Evolutionary conservation across 2,113 vertebrate species (phyloP), one percentile per base, ranked within the genome.

Genomic region (Chlamydotis undulata): DNA sequence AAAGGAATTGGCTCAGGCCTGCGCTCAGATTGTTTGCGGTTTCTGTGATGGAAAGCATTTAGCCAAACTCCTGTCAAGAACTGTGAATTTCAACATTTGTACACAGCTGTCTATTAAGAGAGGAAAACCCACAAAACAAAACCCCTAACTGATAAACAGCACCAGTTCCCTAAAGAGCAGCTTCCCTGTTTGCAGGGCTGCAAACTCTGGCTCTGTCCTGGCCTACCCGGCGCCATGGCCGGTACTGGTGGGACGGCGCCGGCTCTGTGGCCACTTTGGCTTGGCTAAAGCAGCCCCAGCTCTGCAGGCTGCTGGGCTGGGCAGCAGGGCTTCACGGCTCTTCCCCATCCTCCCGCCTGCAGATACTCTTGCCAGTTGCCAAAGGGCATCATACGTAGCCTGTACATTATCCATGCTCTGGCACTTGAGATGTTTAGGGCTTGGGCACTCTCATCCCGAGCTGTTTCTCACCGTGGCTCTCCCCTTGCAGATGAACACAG

Each of bases 221-320:
- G 26, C 5, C 3, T 47, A 24, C 49, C 49, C 5, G 70, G n/a
- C 73, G 19, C 6, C 68, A 18, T 6, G 2, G 16, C 82, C 3
- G 4, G 13, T 47, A 33, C 60, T 6, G 4, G 52, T 39, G 35
- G n/a, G 37, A 67, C 0, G 0, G 45, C 1, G 3, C 43, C 33
- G 59, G 23, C 61, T 31, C 53, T 2, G 0, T n/a, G 69, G 50
- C 67, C 24, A 22, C 45, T 35, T 61, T 6, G 6, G 50, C 57
- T 57, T 49, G n/a, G 31, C 7, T 4, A 50, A 76, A 76, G 33
- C 28, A 65, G 75, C 45, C 39, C 47, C 26, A 35, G 57, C 29
- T 68, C 76, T 29, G 24, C 2, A 3, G 52, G 35, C 50, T 83
- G 67, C 57, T 69, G 70, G 22, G n/a, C 47, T 53, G 63, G 63